Conservation (phyloP, 2,888 invertebrate species). For the Campoplex capitator region DNA sequence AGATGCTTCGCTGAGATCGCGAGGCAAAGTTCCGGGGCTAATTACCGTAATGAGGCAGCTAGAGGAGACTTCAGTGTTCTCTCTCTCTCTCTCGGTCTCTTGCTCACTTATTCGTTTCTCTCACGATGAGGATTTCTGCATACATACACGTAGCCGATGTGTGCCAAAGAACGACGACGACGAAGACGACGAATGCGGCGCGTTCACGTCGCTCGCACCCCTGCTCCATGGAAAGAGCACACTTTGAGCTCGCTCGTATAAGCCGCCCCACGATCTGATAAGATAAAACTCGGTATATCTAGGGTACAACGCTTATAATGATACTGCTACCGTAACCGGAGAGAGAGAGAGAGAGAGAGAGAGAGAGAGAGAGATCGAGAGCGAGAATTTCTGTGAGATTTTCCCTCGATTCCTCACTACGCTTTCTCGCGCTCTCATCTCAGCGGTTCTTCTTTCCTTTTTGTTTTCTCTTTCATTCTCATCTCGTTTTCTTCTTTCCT, state of each 20-base stretch:
- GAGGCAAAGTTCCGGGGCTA: slow-evolving; percentile 76
- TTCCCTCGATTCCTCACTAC: slow-evolving; percentile 30
- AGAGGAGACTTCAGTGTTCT: slow-evolving; percentile 56
- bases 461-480: too few relatives aligned
- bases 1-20: slow-evolving; percentile 77
- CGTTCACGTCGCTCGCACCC: slow-evolving; percentile 50
- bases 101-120: slow-evolving; percentile 34
- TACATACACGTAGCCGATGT: slow-evolving; percentile 2
- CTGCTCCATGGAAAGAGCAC: slow-evolving; percentile 68
- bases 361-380: not conserved
- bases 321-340: slow-evolving; percentile 38
- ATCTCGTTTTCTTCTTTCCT: not conserved
- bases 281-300: slow-evolving; percentile 71
- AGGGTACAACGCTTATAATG: slow-evolving; percentile 46
- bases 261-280: slow-evolving; percentile 79
- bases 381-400: slow-evolving; percentile 44
- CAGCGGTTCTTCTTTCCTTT: not conserved
- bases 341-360: not conserved
- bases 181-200: slow-evolving; percentile 47
- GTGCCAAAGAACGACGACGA: slow-evolving; percentile 40
- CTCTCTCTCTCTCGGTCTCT: slow-evolving; percentile 32
- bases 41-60: slow-evolving; percentile 80
- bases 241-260: slow-evolving; percentile 77
- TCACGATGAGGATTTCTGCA: slow-evolving; percentile 60
- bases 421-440: slow-evolving; percentile 39